These are phyloP conservation scores for Paramisgurnus dabryanus DNA, from an alignment of 2,113 vertebrate species.

Conservation along the genomic window DNA sequence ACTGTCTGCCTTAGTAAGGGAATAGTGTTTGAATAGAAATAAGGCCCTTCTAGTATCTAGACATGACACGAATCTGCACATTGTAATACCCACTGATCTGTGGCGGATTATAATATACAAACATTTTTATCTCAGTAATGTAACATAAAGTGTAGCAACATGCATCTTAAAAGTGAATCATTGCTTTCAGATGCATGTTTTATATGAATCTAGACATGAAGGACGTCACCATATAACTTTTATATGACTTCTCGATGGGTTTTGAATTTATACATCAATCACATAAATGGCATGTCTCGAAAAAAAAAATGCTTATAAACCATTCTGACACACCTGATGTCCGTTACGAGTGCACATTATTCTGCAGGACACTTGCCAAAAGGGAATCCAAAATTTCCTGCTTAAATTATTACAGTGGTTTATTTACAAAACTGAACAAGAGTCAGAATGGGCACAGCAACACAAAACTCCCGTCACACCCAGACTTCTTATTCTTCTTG, in stretches of 20 bases:
- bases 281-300: too few species aligned
- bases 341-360: too few species aligned
- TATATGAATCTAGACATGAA: neutral
- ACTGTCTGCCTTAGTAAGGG: neutral
- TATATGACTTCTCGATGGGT: too few species aligned
- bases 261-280: too few species aligned
- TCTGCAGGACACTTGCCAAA: too few species aligned
- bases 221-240: neutral
- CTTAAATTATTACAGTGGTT: too few species aligned
- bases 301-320: too few species aligned
- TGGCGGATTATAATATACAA: neutral
- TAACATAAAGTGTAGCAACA: neutral
- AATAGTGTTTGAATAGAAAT: slow-evolving; percentile 11
- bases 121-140: too few species aligned
- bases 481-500: neutral
- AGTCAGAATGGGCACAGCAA: neutral
- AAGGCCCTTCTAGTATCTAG: neutral
- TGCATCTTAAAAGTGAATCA: neutral
- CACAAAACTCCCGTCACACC: neutral
- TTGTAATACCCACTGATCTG: neutral
- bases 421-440: neutral
- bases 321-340: too few species aligned
- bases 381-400: too few species aligned
- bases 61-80: neutral
- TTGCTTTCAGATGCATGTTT: neutral